These are phyloP conservation scores for Pogonocichla stellata DNA, from an alignment of 2,113 vertebrate genomes.

Conservation along the genomic window DNA sequence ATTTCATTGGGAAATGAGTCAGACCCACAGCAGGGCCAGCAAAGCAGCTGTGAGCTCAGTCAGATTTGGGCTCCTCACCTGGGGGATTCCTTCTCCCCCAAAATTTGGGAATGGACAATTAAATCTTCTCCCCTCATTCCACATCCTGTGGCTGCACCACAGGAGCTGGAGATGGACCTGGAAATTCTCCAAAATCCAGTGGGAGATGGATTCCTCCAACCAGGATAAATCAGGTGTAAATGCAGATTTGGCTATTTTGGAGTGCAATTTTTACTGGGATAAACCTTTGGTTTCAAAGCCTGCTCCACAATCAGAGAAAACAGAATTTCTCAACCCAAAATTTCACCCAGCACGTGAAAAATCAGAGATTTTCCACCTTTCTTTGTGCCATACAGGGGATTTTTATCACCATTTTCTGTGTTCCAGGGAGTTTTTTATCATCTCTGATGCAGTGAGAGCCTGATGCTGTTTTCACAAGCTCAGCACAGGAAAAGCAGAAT, in stretches of 20 bases:
- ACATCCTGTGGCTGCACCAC: background rate
- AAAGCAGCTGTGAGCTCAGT: fast-evolving
- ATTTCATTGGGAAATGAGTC: background rate
- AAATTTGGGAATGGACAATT: background rate
- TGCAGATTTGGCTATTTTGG: background rate
- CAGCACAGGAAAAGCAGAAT: background rate
- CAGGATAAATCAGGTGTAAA: background rate
- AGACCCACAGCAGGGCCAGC: fast-evolving
- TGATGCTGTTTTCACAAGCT: background rate
- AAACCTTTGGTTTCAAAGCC: background rate
- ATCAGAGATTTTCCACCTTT: background rate
- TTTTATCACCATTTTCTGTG: background rate
- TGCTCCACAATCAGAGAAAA: background rate
- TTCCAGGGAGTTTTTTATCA: fast-evolving
- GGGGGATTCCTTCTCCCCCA: too few relatives aligned
- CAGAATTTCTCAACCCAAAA: background rate
- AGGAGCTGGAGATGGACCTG: background rate
- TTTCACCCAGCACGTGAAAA: background rate
- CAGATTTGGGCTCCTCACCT: background rate
- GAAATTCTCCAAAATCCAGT: background rate
- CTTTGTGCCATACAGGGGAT: background rate
- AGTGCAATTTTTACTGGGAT: background rate
- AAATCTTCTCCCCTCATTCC: background rate
- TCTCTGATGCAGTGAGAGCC: background rate
- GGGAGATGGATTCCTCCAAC: background rate